Conservation (phyloP, 1,140 invertebrate species). For the Ditylenchus dipsaci region DNA sequence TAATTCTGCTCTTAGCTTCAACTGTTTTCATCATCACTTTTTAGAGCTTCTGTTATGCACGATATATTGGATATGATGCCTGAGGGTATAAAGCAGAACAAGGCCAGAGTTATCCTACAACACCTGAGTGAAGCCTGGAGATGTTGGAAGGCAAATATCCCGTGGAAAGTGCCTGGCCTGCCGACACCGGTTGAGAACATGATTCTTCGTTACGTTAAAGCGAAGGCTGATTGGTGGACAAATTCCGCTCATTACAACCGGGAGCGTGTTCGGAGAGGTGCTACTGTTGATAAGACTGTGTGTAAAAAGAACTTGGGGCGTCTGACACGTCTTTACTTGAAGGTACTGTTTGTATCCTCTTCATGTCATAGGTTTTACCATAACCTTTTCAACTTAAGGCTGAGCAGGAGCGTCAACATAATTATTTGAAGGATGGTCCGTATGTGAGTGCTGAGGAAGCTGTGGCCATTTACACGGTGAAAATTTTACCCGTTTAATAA, state of each 20-base stretch:
- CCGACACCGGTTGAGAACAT: conserved; percentile 99
- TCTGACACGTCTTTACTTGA: conserved; percentile 88
- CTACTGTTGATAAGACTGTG: conserved; percentile 91
- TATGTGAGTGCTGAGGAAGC: conserved; percentile 99
- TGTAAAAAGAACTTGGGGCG: conserved; percentile 98
- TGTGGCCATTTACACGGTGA: conserved; percentile 92
- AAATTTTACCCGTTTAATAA: background rate
- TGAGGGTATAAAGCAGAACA: conserved; percentile 99
- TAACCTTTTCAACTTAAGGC: conserved; percentile 61
- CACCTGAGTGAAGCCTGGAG: conserved; percentile 98
- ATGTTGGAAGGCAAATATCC: conserved; percentile 99
- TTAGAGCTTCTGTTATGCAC: conserved; percentile 74
- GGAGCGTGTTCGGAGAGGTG: conserved; percentile 70
- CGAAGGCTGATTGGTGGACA: conserved; percentile 99
- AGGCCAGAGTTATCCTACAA: conserved; percentile 94
- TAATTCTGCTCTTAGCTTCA: conserved; percentile 66
- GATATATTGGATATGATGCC: conserved; percentile 99
- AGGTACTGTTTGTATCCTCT: conserved; percentile 60
- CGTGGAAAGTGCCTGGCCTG: conserved; percentile 97
- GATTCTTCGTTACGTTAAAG: conserved; percentile 98
- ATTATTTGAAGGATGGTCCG: conserved; percentile 95
- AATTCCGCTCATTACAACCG: conserved; percentile 99
- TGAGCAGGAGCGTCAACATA: conserved; percentile 97
- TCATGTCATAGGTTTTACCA: background rate
- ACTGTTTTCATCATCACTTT: conserved; percentile 22